Percentiles rank a stretch among this genome's conserved stretches.
Evolutionary conservation across 2,113 vertebrate species (phyloP).

Genomic region (Triplophysa tibetana): DNA sequence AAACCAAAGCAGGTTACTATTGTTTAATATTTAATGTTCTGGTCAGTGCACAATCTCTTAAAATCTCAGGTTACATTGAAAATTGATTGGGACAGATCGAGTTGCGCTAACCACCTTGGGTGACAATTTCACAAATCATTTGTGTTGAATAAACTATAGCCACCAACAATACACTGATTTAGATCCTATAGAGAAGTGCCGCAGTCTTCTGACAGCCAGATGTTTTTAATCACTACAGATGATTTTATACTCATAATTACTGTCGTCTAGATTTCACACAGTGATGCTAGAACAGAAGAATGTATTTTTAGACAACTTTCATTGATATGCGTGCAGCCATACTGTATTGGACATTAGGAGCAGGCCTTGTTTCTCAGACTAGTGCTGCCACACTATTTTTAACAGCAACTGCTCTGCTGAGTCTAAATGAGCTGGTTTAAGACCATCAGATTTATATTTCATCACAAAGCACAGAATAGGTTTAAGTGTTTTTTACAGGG

Average conservation of each 20-base stretch:
- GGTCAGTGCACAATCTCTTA: not conserved
- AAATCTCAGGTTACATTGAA: not conserved
- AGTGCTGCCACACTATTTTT: conserved; percentile 63
- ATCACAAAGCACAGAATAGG: conserved; percentile 56
- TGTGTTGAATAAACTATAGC: not conserved
- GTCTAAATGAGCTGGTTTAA: conserved; percentile 53
- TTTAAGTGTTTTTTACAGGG: conserved; percentile 26
- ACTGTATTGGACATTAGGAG: conserved; percentile 59
- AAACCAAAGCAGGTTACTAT: not conserved
- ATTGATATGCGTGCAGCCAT: not conserved
- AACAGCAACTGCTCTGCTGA: conserved; percentile 52
- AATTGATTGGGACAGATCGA: not conserved
- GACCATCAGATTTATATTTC: conserved; percentile 59
- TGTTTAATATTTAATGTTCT: not conserved
- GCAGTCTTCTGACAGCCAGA: conserved; percentile 6
- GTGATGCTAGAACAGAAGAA: conserved; percentile 35
- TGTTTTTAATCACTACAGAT: not conserved
- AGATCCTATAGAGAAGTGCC: not conserved
- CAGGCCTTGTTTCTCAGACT: conserved; percentile 55
- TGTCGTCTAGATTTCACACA: not conserved
- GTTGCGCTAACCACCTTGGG: not conserved
- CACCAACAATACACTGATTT: no score
- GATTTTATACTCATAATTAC: not conserved
- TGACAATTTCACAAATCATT: not conserved
- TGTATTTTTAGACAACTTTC: not conserved